Evolutionary conservation across 1,140 invertebrate genomes (phyloP).

Genomic region (Drosophila pruinosa): DNA sequence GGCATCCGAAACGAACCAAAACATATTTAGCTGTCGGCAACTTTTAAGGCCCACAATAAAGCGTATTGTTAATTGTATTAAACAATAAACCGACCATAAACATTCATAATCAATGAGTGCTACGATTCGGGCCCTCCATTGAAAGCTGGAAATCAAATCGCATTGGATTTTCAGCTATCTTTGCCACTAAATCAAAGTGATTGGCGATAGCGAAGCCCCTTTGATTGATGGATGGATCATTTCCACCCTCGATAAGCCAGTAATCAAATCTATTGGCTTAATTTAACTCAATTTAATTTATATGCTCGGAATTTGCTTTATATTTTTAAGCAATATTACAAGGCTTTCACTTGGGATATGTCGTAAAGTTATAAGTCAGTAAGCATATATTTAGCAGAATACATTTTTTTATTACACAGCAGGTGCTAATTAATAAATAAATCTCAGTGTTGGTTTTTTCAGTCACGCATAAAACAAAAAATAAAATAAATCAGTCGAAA

Average conservation of each 20-base stretch:
- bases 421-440: constrained; percentile 41
- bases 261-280: background rate
- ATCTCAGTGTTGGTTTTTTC: background rate
- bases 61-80: constrained; percentile 55
- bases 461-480: too few relatives aligned
- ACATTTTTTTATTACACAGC: background rate
- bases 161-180: constrained; percentile 28
- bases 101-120: constrained; percentile 53
- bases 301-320: background rate
- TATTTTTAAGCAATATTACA: background rate
- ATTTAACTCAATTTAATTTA: background rate
- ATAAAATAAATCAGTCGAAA: too few relatives aligned
- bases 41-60: constrained; percentile 43
- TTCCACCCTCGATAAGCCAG: constrained; percentile 18
- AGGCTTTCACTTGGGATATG: background rate
- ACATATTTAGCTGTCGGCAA: constrained; percentile 8
- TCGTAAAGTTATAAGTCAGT: background rate
- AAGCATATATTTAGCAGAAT: background rate
- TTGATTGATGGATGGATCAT: constrained; percentile 50
- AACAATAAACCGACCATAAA: constrained; percentile 52
- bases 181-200: constrained; percentile 39
- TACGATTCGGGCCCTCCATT: constrained; percentile 24
- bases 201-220: constrained; percentile 38
- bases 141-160: constrained; percentile 45
- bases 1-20: constrained; percentile 10